Base-by-base conservation (phyloP, 2,888 invertebrate species). In the Pterostichus niger region DNA sequence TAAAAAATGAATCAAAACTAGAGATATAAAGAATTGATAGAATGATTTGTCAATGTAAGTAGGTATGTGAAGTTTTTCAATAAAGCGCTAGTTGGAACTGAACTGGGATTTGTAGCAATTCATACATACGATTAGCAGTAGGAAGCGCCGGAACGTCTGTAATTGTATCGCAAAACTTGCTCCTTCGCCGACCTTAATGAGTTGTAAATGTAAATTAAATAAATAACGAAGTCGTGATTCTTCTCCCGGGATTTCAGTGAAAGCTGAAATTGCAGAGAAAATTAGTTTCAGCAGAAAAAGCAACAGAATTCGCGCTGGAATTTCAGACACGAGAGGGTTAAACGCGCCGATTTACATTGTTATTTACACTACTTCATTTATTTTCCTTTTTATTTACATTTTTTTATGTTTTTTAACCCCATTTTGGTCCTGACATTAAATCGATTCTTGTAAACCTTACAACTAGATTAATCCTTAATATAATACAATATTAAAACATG, bases 171-270 rank as follows among this genome's bases (percentile, higher is more conserved):
- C 75, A 75, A 52, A 75, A 75, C 49, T 75, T 75, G 49, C 33
- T 71, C 71, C 33, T 54, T 59, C 59, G 71, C 81, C 40, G 56
- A 54, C 44, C 56, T 54, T 81, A 81, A 81, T 71, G 81, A 81
- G 56, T 81, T 81, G 81, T 81, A 81, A 81, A 81, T 81, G 81
- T 73, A 81, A 81, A 81, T 81, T 81, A 81, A 81, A 81, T 81
- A 81, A 81, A 81, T 81, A 81, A 81, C 81, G 54, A 71, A 81
- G 71, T 71, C 81, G 81, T 81, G 81, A 81, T 81, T 71, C 81
- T 68, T 81, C 80, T 64, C 54, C 31, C 40, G 71, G 71, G 81
- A 71, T 81, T 81, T 81, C 81, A 81, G 68, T 73, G 81, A 81
- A 81, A 49, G 81, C 54, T 81, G 68, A 64, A 80, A 80, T 80